Base-by-base conservation (phyloP, 2,797 vertebrate species). In the Urophycis tenuis region DNA sequence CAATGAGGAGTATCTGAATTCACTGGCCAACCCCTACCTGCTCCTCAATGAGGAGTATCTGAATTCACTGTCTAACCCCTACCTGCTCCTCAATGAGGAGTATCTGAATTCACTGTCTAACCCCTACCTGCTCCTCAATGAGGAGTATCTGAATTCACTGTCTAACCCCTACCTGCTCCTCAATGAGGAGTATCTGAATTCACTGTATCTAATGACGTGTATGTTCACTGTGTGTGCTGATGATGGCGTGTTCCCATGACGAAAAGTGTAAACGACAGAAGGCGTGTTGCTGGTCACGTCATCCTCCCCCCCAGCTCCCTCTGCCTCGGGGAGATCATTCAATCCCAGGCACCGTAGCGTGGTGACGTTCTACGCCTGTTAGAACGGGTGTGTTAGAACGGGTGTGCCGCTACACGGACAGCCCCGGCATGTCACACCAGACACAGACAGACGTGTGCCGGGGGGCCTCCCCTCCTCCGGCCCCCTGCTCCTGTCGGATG, bases 221-320 rank as follows among this genome's bases (percentile, higher is more conserved):
- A 22, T 53, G 19, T 53, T 3, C 41, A 19, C 41, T 45, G 11
- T 12, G 19, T 17, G 41, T 2, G 14, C 19, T 14, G 41, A 45
- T 45, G 41, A 17, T 17, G 41, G 41, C 41, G 15, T 45, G 17
- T 45, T 19, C 19, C 5, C 41, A 17, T 45, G 41, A 45, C 85
- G 41, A 83, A 86, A 89, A 87, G 89, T 79, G 29, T 64, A 80
- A 86, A 86, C 90, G 86, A 86, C 74, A 82, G 71, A 86, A 88
- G 85, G 83, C 80, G 81, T 88, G 88, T 82, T 83, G 77, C 80
- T n/a, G 74, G 79, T 79, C 81, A 67, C 78, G 77, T 86, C 87
- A 83, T 85, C 86, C 82, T 87, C 71, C 33, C 0, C 0, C 73
- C 81, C 76, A 86, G 80, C 14, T 84, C 84, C 81, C 80, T 70